Evolutionary conservation across 2,797 vertebrate species (phyloP), one percentile per base, ranked within the genome.

Genomic region (Anas capensis): DNA sequence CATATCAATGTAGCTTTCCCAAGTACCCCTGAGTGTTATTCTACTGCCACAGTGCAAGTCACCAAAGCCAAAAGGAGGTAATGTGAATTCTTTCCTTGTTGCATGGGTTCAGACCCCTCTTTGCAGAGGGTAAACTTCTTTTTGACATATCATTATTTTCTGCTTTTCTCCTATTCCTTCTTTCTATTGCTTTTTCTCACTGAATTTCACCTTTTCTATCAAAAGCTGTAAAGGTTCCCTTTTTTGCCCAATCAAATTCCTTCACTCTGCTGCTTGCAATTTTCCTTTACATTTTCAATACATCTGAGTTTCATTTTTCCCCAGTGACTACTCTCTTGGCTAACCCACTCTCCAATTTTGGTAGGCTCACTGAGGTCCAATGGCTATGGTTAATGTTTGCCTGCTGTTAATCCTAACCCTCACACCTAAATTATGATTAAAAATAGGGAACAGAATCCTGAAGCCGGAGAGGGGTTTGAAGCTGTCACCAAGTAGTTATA

Each of bases 341-440:
- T 68, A 90, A 65, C 33, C 10, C 66, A 38, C 62, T 76, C 84
- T 70, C 72, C 34, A 61, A 15, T 96, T 76, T 83, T 86, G 82
- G 80, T 94, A 70, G 85, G 46, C 73, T 92, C 2, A 0, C 80
- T 62, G 76, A 93, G 77, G 73, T 79, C 89, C 95, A 96, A 65
- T 49, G 8, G 80, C 77, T 78, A 77, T 5, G 40, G 90, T 91
- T 91, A 92, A 94, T 82, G 56, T 88, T 94, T 93, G 83, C 91
- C 90, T 96, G 94, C 77, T 96, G 95, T 90, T 96, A 96, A 96
- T 97, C 88, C 83, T 82, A 92, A 91, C 66, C 62, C 64, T 92
- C 92, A 82, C 95, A 96, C 94, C 91, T 93, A 95, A 95, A 95
- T 95, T 94, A 92, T 89, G 44, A 93, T 94, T 92, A 93, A 92